Base-by-base conservation (phyloP, 2,888 invertebrate species). In the Ellobium chinense region DNA sequence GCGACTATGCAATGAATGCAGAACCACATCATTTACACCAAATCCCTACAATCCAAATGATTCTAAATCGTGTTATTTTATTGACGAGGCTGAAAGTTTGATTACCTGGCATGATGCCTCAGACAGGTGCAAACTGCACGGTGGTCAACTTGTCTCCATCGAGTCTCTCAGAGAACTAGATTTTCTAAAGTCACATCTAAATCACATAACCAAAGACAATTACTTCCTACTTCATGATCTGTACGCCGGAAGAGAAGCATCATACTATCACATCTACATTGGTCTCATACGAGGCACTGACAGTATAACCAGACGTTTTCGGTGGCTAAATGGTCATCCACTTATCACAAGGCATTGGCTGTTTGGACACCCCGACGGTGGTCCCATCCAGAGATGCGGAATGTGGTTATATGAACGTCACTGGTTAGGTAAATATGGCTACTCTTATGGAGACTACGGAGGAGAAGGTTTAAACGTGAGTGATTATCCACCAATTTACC, bases 241-340 rank as follows among this genome's bases (percentile, higher is more conserved):
- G n/a, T n/a, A n/a, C n/a, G n/a, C n/a, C n/a, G 58, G 21, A 24
- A 27, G 12, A 3, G 21, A 18, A 2, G 31, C 2, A 18, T 18
- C 18, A 1, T 56, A 37, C 5, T 73, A 37, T 58, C 36, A 36
- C n/a, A 60, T 73, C 24, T 63, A 39, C 39, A 76, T 76, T 39
- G 75, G 75, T 21, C 65, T 76, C 2, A 29, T 12, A 24, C 65
- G 65, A 24, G 18, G 34, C 9, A 14, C n/a, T 1, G 36, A 21
- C 9, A 14, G 21, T 4, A 34, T 76, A 14, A 31, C 54, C 1
- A 63, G 0, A 24, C 54, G 24, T 4, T 76, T 76, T 54, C 14
- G 29, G 4, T 76, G 75, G 75, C 31, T 56, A 29, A 76, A 56
- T 56, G 63, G 65, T 1, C 75, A 24, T 1, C 75, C 75, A 1